Conservation (phyloP, 1,140 invertebrate species). For the Drosophila punjabiensis region DNA sequence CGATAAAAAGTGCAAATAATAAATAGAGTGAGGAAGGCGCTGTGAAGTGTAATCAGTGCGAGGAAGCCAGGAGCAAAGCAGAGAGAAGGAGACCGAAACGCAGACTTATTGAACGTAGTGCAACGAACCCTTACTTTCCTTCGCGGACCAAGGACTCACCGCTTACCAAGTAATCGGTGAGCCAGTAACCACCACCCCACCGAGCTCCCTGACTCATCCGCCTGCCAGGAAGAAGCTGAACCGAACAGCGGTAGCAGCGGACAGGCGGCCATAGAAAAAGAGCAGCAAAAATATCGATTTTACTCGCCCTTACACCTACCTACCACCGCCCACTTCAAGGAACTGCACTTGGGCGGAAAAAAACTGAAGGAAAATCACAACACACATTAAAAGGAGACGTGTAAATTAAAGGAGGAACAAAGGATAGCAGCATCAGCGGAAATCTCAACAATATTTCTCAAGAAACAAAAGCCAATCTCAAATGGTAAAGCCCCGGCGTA, state of each 20-base stretch:
- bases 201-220: slow-evolving; percentile 62
- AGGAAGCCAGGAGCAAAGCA: slow-evolving; percentile 3
- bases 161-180: slow-evolving; percentile 16
- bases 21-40: slow-evolving; percentile 30
- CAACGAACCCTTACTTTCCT: slow-evolving; percentile 52
- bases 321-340: slow-evolving; percentile 31
- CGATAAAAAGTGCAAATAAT: slow-evolving; percentile 19
- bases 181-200: slow-evolving; percentile 28
- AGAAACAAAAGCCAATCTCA: slow-evolving; percentile 73
- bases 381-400: slow-evolving; percentile 37
- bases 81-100: slow-evolving; percentile 3
- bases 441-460: slow-evolving; percentile 64
- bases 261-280: slow-evolving; percentile 41
- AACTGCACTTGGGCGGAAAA: slow-evolving; percentile 45
- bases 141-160: slow-evolving; percentile 48
- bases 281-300: slow-evolving; percentile 72
- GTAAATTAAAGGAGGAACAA: slow-evolving; percentile 27
- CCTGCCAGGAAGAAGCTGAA: slow-evolving; percentile 37
- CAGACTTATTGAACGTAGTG: slow-evolving; percentile 47
- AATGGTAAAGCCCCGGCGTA: slow-evolving; percentile 64
- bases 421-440: slow-evolving; percentile 30
- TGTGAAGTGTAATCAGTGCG: slow-evolving; percentile 13
- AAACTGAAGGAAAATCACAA: slow-evolving; percentile 28
- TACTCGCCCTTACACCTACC: slow-evolving; percentile 53
- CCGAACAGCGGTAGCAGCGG: slow-evolving; percentile 39